phyloP scores from a whole-genome alignment of 2,797 vertebrate species.

The Lagorchestes hirsutus region DNA sequence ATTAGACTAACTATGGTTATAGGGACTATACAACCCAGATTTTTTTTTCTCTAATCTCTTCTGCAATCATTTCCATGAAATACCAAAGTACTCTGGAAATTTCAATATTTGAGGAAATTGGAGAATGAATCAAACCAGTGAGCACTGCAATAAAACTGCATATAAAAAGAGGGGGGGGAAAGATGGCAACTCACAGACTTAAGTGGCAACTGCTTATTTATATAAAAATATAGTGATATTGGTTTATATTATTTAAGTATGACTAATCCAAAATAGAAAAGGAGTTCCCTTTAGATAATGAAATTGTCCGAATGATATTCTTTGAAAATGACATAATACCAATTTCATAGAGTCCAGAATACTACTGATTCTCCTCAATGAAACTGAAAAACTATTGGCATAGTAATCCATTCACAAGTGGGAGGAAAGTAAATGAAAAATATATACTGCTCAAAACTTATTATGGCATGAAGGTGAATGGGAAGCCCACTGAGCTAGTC shows the following conservation, averaged over 20 bases:
- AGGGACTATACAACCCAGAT: background rate
- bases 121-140: background rate
- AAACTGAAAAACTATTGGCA: background rate
- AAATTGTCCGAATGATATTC: background rate
- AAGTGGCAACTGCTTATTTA: background rate
- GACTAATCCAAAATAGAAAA: background rate
- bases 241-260: background rate
- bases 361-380: background rate
- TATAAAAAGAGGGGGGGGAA: background rate
- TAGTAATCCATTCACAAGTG: background rate
- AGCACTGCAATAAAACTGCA: background rate
- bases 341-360: background rate
- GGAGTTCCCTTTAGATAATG: background rate
- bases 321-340: background rate
- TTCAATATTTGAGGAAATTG: background rate
- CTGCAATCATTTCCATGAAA: background rate
- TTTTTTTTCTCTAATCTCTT: background rate
- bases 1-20: background rate
- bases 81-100: background rate
- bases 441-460: background rate
- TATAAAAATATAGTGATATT: background rate
- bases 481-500: background rate
- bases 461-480: background rate
- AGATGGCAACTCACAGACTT: background rate
- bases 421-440: background rate